Base-by-base conservation (phyloP, 2,797 vertebrate genomes). In the Myotis planiceps region DNA sequence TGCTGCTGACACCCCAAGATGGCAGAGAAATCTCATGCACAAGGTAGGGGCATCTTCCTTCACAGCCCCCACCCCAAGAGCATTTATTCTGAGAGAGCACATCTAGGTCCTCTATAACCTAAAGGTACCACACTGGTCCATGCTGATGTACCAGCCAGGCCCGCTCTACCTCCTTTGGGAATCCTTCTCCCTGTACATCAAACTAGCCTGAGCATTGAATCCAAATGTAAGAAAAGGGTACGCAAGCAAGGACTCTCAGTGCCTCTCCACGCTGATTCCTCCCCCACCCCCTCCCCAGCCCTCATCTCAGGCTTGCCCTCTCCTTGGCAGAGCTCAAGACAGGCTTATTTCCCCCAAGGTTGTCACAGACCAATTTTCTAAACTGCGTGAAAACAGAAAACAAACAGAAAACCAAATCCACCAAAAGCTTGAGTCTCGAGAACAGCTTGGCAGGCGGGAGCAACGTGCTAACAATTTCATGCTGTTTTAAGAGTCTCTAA, bases 401-500 rank as follows among this genome's bases (percentile, higher is more conserved):
- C 94, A 97, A 97, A 97, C 96, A 97, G 95, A 97, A 96, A 97
- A 95, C 93, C 84, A 94, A 96, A 97, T 71, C 96, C 94, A 96
- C 92, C 94, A 76, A 97, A 96, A 96, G 96, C 96, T 29, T 5
- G 27, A 82, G 53, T 91, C 91, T 90, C 51, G 12, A 86, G 92
- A 97, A 92, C 63, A 92, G 92, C 93, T 95, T 98, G 96, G 94
- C 97, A 97, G 96, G 53, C 93, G 92, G 23, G 60, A 97, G 97
- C 87, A 96, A 96, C 76, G 94, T 92, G 97, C 96, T 97, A 97
- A 97, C 97, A 96, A 98, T 97, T 97, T 98, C 97, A 97, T 96
- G 97, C 97, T 97, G 96, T 96, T 96, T 97, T 97, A 97, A 98
- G 96, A 97, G 92, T 97, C 96, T 97, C 97, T 98, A 98, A 97